Conservation (phyloP, 2,797 vertebrate species). For the Peromyscus melanophrys region DNA sequence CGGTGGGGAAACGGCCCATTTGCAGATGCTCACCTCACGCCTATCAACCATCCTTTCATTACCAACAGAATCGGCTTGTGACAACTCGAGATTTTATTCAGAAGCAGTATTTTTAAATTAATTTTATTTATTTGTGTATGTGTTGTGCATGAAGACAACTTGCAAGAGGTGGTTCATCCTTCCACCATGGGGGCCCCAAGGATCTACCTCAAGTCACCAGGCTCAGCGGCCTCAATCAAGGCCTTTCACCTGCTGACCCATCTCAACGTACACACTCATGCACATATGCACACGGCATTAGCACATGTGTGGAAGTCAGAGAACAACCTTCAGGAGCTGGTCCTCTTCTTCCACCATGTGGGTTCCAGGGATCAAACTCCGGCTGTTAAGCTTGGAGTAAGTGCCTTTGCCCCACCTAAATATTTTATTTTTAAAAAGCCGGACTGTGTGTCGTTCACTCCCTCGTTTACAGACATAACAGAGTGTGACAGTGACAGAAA, state of each 20-base stretch:
- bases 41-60: conserved; percentile 14
- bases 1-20: not conserved
- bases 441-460: conserved; percentile 42
- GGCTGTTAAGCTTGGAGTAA: not conserved
- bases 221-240: not conserved
- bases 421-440: not conserved
- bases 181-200: not conserved
- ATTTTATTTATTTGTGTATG: not conserved
- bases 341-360: not conserved
- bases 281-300: not conserved
- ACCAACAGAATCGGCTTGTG: conserved; percentile 11
- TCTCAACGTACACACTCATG: not conserved
- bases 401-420: not conserved
- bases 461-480: not conserved
- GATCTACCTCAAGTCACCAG: not conserved
- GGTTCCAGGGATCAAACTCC: not conserved
- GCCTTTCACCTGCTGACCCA: not conserved
- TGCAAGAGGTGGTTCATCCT: not conserved
- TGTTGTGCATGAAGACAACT: not conserved
- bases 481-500: not conserved
- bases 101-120: not conserved
- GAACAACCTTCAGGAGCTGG: not conserved
- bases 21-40: not conserved
- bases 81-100: conserved; percentile 18
- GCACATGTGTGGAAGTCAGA: not conserved